Evolutionary conservation across 2,113 vertebrate species (phyloP).

Genomic region (Pterocles burchelli): DNA sequence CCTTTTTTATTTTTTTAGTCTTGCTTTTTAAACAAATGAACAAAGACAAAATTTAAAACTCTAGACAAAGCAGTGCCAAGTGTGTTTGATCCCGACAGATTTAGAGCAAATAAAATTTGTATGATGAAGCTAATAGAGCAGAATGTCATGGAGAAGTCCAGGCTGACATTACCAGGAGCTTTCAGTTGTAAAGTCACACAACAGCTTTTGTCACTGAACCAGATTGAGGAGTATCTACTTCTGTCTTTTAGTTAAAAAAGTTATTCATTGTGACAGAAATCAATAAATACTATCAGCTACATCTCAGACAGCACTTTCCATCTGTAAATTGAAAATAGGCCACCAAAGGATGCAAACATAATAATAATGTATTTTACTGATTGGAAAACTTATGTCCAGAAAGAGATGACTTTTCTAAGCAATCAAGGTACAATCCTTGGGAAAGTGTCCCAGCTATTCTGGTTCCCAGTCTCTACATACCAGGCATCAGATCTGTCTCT

Average conservation of each 20-base stretch:
- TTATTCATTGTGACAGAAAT: not conserved
- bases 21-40: not conserved
- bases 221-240: not conserved
- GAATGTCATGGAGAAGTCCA: not conserved
- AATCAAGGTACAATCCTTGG: not conserved
- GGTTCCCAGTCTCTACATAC: accelerated
- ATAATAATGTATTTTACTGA: not conserved
- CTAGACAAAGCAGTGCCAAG: not conserved
- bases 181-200: not conserved
- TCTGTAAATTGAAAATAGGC: not conserved
- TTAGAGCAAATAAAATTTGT: not conserved
- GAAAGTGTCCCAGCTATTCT: not conserved
- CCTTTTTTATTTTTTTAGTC: not conserved
- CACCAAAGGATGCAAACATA: not conserved
- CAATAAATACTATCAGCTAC: not conserved
- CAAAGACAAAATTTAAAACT: not conserved
- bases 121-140: not conserved
- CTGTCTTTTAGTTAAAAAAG: not conserved
- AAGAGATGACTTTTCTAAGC: not conserved
- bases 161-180: not conserved
- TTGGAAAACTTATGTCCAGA: not conserved
- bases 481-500: not conserved
- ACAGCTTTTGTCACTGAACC: not conserved
- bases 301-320: not conserved
- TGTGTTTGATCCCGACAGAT: not conserved